Percentiles rank a stretch among this genome's conserved stretches.
These are phyloP conservation scores for Lipophrys pholis DNA, from an alignment of 2,113 vertebrate genomes.

Conservation along the genomic window DNA sequence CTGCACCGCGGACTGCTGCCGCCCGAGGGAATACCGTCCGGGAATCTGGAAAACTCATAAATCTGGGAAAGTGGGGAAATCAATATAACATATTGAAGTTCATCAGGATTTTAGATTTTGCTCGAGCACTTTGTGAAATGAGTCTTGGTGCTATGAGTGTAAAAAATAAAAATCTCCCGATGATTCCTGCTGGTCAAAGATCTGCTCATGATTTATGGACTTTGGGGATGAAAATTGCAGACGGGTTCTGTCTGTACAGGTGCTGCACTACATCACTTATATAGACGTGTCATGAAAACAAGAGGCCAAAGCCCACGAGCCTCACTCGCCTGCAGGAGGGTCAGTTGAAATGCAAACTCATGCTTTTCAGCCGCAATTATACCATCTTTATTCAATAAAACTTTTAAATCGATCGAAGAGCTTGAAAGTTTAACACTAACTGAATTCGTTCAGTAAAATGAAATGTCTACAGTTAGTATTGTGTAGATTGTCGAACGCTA, in stretches of 20 bases:
- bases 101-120: conserved; percentile 18
- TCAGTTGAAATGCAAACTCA: no score
- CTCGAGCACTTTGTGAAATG: neutral
- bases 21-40: conserved; percentile 33
- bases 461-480: neutral
- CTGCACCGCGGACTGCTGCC: conserved; percentile 15
- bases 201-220: conserved; percentile 29
- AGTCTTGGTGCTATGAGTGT: neutral
- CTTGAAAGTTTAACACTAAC: no score
- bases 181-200: no score
- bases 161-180: neutral
- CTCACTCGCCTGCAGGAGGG: neutral
- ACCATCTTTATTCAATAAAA: no score
- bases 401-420: no score
- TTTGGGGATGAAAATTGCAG: neutral
- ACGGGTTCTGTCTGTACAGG: neutral
- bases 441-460: neutral
- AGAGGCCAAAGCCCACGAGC: neutral
- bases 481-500: neutral
- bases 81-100: conserved; percentile 4
- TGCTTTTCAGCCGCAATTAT: no score
- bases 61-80: conserved; percentile 32
- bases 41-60: conserved; percentile 48
- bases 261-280: conserved; percentile 4
- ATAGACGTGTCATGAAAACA: neutral